Evolutionary conservation across 2,888 invertebrate genomes (phyloP), one percentile per base, ranked within the genome.

Genomic region (Bruchidius siliquastri): DNA sequence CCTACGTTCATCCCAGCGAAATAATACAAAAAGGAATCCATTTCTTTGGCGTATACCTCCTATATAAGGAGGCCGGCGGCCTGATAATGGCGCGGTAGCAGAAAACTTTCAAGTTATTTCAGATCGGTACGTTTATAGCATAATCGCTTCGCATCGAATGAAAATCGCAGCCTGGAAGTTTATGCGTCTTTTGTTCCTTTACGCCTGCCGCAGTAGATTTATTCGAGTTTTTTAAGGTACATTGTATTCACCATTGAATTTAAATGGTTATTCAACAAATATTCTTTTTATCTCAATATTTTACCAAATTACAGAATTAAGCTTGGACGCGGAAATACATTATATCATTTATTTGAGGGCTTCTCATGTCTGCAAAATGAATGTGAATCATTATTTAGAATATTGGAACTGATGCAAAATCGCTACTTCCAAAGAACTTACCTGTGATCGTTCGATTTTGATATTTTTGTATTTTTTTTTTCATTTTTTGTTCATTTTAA

Each of bases 181-280:
- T 77, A 76, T 74, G 76, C 73, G 68, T 67, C 74, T 67, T 77
- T 76, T 77, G 77, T 77, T 76, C 74, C 73, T 76, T 73, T 72
- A 73, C 73, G 72, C 73, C 71, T 73, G 72, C 49, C 49, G 49
- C 49, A 13, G 13, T 1, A 72, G 73, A 76, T 76, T 75, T 77
- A 77, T 75, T 71, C 68, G 18, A 22, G 71, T 20, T 67, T 71
- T 76, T 71, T 72, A 72, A 71, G 72, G 72, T 76, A 73, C 72
- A 74, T 75, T 75, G 75, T 76, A 73, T 69, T 70, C 21, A 49
- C 49, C 18, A 1, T 3, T 18, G 72, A 74, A 73, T 76, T 75
- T 76, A 76, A 72, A 71, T 72, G 71, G 32, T 49, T 49, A 49
- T 21, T 71, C 67, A 71, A 71, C 32, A 71, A 71, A 67, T 32